Evolutionary conservation across 64 coral and sea anemone species (phyloP).

Genomic region (Anthopleura sola): DNA sequence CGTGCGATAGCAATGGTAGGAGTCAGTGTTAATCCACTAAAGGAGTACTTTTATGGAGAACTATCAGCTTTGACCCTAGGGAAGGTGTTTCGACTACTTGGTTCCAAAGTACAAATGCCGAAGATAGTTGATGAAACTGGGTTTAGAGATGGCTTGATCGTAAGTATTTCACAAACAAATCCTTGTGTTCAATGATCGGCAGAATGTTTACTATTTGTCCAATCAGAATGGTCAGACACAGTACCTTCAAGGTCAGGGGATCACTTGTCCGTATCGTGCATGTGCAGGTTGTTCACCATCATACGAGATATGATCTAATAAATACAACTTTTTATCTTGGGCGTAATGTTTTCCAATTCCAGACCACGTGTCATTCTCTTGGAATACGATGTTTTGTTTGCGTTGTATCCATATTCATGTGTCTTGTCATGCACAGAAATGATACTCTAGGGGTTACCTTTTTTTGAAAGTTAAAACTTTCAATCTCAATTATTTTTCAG

Average conservation of each 20-base stretch:
- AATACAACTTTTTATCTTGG: too few species aligned
- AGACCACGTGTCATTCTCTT: background rate
- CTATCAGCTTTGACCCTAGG: conserved; percentile 64
- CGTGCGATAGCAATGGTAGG: conserved; percentile 57
- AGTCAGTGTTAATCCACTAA: conserved; percentile 53
- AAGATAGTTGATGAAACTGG: conserved; percentile 65
- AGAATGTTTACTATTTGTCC: too few species aligned
- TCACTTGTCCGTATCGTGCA: too few species aligned
- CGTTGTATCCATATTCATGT: too few species aligned
- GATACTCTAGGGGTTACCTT: background rate
- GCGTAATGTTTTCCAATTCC: too few species aligned
- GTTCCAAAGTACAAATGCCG: conserved; percentile 71
- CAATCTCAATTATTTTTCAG: background rate
- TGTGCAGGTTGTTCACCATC: too few species aligned
- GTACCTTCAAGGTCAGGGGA: too few species aligned
- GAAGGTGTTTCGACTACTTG: conserved; percentile 75
- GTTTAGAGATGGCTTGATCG: conserved; percentile 64
- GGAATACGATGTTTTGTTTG: too few species aligned
- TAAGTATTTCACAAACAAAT: conserved; percentile 24
- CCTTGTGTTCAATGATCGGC: background rate
- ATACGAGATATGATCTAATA: too few species aligned
- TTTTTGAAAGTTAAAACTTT: too few species aligned
- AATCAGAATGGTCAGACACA: too few species aligned
- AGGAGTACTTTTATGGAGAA: conserved; percentile 72
- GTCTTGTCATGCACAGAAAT: background rate